Evolutionary conservation across 2,888 invertebrate species (phyloP).

Genomic region (Protophormia terraenovae): DNA sequence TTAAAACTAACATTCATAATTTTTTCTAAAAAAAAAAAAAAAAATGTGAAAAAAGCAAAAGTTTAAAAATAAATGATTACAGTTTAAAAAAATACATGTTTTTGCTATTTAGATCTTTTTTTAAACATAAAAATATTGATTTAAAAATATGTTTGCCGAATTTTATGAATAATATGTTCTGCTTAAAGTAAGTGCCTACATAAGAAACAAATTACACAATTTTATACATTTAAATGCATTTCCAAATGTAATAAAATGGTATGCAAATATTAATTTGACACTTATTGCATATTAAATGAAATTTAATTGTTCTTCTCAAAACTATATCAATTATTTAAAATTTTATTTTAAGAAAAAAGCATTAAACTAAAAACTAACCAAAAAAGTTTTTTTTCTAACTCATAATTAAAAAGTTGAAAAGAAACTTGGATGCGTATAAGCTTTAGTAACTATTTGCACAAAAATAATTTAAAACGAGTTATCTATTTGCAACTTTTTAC

Average conservation of each 20-base stretch:
- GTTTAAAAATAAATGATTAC: not conserved
- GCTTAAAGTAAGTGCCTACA: not conserved
- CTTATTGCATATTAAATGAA: not conserved
- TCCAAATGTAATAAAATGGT: not conserved
- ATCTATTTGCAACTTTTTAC: no score
- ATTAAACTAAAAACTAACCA: no score
- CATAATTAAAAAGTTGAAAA: no score
- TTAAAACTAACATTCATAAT: not conserved
- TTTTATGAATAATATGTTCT: not conserved
- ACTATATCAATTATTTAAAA: no score
- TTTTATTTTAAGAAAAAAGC: no score
- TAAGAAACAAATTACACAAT: no score
- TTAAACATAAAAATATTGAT: not conserved
- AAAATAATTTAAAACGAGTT: no score
- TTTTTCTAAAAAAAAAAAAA: not conserved
- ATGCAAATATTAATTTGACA: not conserved
- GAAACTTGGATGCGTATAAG: no score
- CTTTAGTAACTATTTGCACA: no score
- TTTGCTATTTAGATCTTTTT: no score
- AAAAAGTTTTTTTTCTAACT: no score
- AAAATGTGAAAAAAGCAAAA: not conserved
- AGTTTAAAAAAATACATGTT: not conserved
- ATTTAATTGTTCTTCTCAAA: no score
- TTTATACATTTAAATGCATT: not conserved
- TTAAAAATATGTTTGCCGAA: not conserved